These are phyloP conservation scores for Agriotes lineatus DNA, from an alignment of 2,888 invertebrate genomes.

Conservation along the genomic window DNA sequence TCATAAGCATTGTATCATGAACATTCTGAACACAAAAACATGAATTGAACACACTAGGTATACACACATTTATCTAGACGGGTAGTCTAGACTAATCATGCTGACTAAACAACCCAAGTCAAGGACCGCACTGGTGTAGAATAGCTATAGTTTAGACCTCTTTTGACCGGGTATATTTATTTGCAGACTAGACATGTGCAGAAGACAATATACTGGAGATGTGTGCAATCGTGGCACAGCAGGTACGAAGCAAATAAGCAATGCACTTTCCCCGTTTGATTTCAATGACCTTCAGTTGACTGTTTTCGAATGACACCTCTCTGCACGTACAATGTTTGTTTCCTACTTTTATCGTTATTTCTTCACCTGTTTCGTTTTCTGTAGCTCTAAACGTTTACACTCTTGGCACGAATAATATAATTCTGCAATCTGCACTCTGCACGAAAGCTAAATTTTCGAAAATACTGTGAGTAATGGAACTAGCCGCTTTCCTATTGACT, in stretches of 20 bases:
- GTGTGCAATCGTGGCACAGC: slow-evolving; percentile 98
- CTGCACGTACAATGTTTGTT: slow-evolving; percentile 35
- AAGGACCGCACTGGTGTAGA: slow-evolving; percentile 27
- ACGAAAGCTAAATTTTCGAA: slow-evolving; percentile 12
- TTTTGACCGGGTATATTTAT: slow-evolving; percentile 59
- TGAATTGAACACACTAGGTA: slow-evolving; percentile 26
- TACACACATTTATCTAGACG: slow-evolving; percentile 34
- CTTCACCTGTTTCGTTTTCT: slow-evolving; percentile 19
- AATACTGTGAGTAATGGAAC: slow-evolving; percentile 12
- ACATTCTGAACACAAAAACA: slow-evolving; percentile 2
- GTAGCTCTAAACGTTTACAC: slow-evolving; percentile 22
- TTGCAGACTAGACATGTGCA: slow-evolving; percentile 99
- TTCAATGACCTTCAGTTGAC: slow-evolving; percentile 21
- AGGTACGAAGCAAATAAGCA: slow-evolving; percentile 75
- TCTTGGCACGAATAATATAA: slow-evolving; percentile 30
- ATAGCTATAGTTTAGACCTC: slow-evolving; percentile 44
- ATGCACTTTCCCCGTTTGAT: slow-evolving; percentile 33
- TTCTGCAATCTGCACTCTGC: slow-evolving; percentile 35
- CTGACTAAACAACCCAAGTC: slow-evolving; percentile 27
- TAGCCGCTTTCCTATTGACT: slow-evolving; percentile 2
- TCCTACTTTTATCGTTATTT: slow-evolving; percentile 17
- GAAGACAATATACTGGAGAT: slow-evolving; percentile 93
- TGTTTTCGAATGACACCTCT: slow-evolving; percentile 25
- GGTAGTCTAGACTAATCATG: slow-evolving; percentile 38
- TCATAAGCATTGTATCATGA: not conserved